phyloP scores from a whole-genome alignment of 2,888 invertebrate species.

The Mongoloraphidia duomilia region DNA sequence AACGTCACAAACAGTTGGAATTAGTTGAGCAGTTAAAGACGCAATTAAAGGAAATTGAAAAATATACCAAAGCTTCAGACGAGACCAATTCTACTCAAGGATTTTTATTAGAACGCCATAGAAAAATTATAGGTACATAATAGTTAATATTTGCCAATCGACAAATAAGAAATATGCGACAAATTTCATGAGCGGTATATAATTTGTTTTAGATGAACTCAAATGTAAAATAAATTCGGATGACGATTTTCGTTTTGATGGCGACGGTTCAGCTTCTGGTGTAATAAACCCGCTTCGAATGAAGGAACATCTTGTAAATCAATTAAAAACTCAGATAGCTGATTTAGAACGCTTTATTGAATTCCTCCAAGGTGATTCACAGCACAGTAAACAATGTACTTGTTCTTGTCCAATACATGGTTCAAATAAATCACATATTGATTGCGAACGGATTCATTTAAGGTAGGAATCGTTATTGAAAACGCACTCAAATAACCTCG shows the following conservation, averaged over 20 bases:
- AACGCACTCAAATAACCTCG: neutral
- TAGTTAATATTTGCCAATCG: neutral
- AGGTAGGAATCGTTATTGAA: neutral
- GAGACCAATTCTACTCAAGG: conserved; percentile 53
- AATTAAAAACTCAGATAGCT: conserved; percentile 90
- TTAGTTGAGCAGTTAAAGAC: conserved; percentile 80
- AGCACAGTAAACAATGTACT: conserved; percentile 31
- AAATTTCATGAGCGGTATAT: neutral
- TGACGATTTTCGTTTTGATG: conserved; percentile 7
- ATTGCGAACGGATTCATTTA: neutral
- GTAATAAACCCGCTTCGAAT: conserved; percentile 57
- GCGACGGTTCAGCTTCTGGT: neutral
- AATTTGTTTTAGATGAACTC: conserved; percentile 48
- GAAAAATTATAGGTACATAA: conserved; percentile 54
- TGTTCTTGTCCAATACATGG: conserved; percentile 31
- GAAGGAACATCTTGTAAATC: conserved; percentile 89
- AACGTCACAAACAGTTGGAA: conserved; percentile 57
- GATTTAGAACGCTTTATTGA: conserved; percentile 96
- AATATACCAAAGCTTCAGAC: conserved; percentile 77
- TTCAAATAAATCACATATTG: neutral
- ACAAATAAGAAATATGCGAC: neutral
- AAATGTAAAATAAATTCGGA: conserved; percentile 73
- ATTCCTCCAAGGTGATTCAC: conserved; percentile 73
- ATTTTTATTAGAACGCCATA: conserved; percentile 77
- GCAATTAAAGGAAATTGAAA: conserved; percentile 85